phyloP scores from a whole-genome alignment of 2,113 vertebrate genomes.

The Diadophis punctatus region DNA sequence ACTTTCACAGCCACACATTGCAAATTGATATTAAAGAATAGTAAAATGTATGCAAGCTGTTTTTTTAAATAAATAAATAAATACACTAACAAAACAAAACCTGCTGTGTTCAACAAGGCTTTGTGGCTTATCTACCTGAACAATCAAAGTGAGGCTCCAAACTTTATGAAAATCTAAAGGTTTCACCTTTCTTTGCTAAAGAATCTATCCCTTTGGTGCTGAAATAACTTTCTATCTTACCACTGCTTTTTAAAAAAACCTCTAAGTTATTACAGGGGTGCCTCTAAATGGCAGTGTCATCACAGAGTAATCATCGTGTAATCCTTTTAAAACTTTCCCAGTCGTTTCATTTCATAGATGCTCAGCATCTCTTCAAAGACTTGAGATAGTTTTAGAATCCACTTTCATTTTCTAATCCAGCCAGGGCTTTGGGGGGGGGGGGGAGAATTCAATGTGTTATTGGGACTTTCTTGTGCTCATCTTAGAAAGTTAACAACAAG shows the following conservation, averaged over 20 bases:
- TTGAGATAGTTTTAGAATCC: conserved; percentile 56
- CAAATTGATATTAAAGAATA: not conserved
- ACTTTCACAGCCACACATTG: no score
- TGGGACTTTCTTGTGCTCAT: conserved; percentile 12
- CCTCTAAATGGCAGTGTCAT: conserved; percentile 48
- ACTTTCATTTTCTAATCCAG: conserved; percentile 57
- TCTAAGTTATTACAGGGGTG: conserved; percentile 25
- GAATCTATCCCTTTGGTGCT: conserved; percentile 30
- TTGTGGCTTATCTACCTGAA: not conserved
- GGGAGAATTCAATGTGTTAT: conserved; percentile 43
- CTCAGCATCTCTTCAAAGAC: conserved; percentile 55
- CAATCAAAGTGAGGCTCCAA: not conserved
- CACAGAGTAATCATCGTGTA: conserved; percentile 55
- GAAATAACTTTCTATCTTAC: conserved; percentile 9
- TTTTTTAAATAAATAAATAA: not conserved
- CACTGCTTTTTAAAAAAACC: conserved; percentile 37
- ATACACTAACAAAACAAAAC: not conserved
- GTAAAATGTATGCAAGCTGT: no score
- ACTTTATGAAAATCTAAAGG: not conserved
- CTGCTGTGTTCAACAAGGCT: not conserved
- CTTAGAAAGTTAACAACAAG: conserved; percentile 52
- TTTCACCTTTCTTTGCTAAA: not conserved
- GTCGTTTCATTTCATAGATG: conserved; percentile 46
- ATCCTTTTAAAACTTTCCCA: conserved; percentile 49
- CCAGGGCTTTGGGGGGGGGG: no score